Base-by-base conservation (phyloP, 2,797 vertebrate genomes). In the Euthynnus affinis region DNA sequence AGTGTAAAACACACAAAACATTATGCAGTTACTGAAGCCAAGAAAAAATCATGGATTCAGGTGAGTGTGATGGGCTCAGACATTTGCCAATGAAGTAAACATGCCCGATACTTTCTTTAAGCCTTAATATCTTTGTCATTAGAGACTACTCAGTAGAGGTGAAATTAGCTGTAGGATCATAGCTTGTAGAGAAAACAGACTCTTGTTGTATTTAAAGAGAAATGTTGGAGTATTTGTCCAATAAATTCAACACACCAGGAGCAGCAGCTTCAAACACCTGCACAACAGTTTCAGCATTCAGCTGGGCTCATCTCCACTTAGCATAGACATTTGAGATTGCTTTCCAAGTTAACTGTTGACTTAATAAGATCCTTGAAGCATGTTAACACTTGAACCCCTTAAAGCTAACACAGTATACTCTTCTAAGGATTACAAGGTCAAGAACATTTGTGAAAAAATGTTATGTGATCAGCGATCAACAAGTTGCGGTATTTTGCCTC, bases 301-400 rank as follows among this genome's bases (percentile, higher is more conserved):
- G 49, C 48, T 55, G 13, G 13, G 25, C 32, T 37, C 3, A 3
- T 52, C 51, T 40, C 23, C 2, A 5, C 5, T 46, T 20, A 5
- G 8, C 6, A 34, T 25, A 20, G 27, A 32, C 0, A 60, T 32
- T 20, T 59, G 22, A 56, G 2, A 62, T 60, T 59, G 6, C 12
- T 57, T 75, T 76, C 27, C 22, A 73, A 46, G n/a, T n/a, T n/a
- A 10, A n/a, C 8, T 68, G n/a, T 48, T 51, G 34, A 34, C 56
- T 58, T 61, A 29, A n/a, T 55, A 37, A 55, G 25, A 61, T n/a
- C 25, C 3, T 66, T 71, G 18, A 32, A 22, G 8, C 37, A 17
- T 52, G 76, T 66, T 27, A 59, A 37, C 52, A 68, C 14, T 9
- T 4, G 1, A 56, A 49, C 32, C 23, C 27, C 9, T 52, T 51